Conservation (phyloP, 1,140 invertebrate species). For the Nixonia krombeini region DNA sequence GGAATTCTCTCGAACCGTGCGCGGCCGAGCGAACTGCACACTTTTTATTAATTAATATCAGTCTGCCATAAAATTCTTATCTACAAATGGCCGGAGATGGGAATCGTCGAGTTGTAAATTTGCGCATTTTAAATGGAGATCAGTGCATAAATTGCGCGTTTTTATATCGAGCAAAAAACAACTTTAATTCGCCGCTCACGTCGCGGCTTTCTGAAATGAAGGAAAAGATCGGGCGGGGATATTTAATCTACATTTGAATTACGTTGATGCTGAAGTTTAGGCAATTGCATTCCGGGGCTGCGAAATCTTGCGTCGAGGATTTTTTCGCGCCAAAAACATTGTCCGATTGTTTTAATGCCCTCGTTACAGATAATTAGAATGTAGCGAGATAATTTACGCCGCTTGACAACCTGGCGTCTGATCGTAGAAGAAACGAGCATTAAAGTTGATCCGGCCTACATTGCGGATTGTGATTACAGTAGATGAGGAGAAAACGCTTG, state of each 20-base stretch:
- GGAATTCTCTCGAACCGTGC: conserved; percentile 9
- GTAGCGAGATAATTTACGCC: too few species aligned
- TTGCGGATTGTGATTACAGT: too few species aligned
- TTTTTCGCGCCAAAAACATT: too few species aligned
- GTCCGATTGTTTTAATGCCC: too few species aligned
- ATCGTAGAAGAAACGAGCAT: too few species aligned
- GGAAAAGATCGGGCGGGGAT: too few species aligned
- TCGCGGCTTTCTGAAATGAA: conserved; percentile 6
- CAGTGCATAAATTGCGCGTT: conserved; percentile 20
- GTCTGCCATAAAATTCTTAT: conserved; percentile 27
- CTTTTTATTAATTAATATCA: conserved; percentile 30
- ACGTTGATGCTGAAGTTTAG: too few species aligned
- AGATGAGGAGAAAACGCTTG: too few species aligned
- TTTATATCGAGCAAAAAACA: conserved; percentile 15
- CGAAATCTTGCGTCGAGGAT: not conserved
- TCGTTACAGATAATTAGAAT: too few species aligned
- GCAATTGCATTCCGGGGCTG: too few species aligned
- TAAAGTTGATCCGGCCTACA: too few species aligned
- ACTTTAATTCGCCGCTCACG: not conserved
- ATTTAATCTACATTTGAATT: not conserved
- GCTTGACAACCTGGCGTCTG: too few species aligned
- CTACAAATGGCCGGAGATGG: conserved; percentile 20
- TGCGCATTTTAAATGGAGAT: conserved; percentile 14
- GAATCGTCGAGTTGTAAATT: conserved; percentile 26
- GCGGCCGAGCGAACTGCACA: not conserved